A percentile compares a stretch with the other conserved stretches of the same genome.
Conservation (phyloP, 2,797 vertebrate genomes). For the Sparidentex hasta region DNA sequence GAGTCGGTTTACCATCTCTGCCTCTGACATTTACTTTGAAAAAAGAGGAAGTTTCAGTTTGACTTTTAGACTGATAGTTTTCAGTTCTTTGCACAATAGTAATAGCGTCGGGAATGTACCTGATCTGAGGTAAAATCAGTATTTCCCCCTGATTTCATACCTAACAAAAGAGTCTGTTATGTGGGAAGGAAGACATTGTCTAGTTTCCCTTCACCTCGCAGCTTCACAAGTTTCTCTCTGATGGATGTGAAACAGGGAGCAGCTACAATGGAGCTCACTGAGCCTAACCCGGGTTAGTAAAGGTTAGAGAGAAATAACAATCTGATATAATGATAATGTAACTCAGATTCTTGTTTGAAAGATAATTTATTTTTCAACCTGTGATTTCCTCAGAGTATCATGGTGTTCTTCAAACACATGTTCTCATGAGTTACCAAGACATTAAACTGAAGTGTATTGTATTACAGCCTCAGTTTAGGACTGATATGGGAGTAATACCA, state of each 20-base stretch:
- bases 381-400: not conserved
- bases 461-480: not conserved
- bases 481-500: not conserved
- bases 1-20: not conserved
- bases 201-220: constrained; percentile 58
- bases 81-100: not conserved
- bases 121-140: constrained; percentile 31
- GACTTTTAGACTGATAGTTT: not conserved
- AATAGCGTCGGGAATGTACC: constrained; percentile 9
- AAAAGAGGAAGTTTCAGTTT: not conserved
- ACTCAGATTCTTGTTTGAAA: not conserved
- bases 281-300: not conserved
- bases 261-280: not conserved
- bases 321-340: no score
- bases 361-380: not conserved
- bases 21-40: constrained; percentile 13
- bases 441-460: not conserved
- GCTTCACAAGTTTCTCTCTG: constrained; percentile 30
- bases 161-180: constrained; percentile 34
- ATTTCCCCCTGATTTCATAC: constrained; percentile 37
- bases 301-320: not conserved
- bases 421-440: not conserved
- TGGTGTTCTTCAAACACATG: not conserved
- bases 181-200: constrained; percentile 38
- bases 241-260: constrained; percentile 49